Conservation (phyloP, 2,113 vertebrate genomes). For the Zootoca vivipara region DNA sequence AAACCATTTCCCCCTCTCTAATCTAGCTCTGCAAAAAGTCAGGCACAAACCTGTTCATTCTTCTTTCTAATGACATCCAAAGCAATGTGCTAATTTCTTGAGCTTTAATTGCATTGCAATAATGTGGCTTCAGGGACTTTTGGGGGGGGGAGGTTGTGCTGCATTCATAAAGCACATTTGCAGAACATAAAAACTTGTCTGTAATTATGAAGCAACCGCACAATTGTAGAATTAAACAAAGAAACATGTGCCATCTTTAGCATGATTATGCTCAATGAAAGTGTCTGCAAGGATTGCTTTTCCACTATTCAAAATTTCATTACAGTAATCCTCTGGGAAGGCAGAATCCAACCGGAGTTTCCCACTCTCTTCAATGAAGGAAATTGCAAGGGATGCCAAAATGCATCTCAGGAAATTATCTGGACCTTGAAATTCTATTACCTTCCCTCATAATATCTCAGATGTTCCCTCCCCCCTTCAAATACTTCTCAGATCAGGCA, state of each 20-base stretch:
- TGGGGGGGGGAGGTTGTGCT: constrained; percentile 4
- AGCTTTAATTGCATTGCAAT: constrained; percentile 31
- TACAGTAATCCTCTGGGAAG: constrained; percentile 3
- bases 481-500: neutral
- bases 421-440: neutral
- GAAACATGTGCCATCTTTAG: constrained; percentile 18
- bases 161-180: constrained; percentile 32
- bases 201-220: constrained; percentile 40
- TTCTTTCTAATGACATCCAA: constrained; percentile 30
- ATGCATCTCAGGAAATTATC: neutral
- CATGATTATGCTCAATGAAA: constrained; percentile 22
- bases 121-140: constrained; percentile 10
- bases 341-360: constrained; percentile 21
- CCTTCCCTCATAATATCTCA: neutral
- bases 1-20: neutral
- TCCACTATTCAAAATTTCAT: constrained; percentile 35
- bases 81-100: constrained; percentile 28
- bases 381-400: neutral
- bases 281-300: neutral
- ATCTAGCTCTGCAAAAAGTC: neutral
- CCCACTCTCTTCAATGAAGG: neutral
- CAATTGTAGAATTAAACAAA: constrained; percentile 27
- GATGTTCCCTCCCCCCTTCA: no score
- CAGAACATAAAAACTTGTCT: constrained; percentile 43
- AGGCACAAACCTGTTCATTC: neutral